Percentiles rank a stretch among this genome's conserved stretches.
phyloP scores from a whole-genome alignment of 2,797 vertebrate genomes.

The Lacerta bilineata region DNA sequence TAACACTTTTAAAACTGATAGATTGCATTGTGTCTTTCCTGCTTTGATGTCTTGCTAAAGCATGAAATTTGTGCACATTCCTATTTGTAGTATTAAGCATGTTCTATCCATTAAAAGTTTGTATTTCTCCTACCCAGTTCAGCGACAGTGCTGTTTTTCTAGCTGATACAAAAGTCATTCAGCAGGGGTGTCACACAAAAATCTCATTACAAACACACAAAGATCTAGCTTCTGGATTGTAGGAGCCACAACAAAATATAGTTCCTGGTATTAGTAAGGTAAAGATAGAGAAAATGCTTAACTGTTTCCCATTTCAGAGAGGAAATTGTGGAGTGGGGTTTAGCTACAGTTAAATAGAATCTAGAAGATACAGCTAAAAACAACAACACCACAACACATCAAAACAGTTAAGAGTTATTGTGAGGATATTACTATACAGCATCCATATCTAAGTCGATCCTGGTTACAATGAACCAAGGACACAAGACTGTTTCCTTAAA shows the following conservation, averaged over 20 bases:
- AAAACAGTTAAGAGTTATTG: neutral
- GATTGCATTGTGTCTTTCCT: neutral
- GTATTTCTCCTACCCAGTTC: neutral
- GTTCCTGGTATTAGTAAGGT: neutral
- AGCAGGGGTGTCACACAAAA: neutral
- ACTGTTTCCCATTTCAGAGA: neutral
- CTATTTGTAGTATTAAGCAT: neutral
- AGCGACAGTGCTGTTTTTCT: neutral
- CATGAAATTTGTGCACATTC: neutral
- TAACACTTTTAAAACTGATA: neutral
- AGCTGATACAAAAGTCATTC: neutral
- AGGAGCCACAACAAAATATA: neutral
- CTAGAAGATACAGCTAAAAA: neutral
- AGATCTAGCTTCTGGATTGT: neutral
- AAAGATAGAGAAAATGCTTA: neutral
- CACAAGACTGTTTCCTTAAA: conserved; percentile 18
- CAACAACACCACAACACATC: neutral
- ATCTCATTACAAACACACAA: neutral
- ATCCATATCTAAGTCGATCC: neutral
- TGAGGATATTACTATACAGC: neutral
- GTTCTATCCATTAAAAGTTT: neutral
- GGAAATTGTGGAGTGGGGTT: neutral
- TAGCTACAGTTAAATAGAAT: neutral
- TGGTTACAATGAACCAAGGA: neutral
- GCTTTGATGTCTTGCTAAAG: neutral